These are phyloP conservation scores for human (Homo sapiens) DNA, from an alignment of 2,113 vertebrate species.

Conservation along the genomic window DNA sequence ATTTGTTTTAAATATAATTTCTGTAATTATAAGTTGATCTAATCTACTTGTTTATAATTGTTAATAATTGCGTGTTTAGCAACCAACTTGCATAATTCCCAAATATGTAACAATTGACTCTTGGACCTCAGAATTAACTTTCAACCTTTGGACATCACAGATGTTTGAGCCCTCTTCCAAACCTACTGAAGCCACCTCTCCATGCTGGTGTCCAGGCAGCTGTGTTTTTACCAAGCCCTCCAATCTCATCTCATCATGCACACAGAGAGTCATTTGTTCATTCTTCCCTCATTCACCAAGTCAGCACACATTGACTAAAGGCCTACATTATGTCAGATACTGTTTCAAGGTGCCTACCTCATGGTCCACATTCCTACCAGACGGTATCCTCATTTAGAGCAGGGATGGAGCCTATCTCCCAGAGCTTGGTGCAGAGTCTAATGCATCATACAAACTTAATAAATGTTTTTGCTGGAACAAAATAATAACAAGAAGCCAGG, in stretches of 20 bases:
- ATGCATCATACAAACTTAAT: background rate
- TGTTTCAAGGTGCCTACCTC: background rate
- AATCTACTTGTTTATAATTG: background rate
- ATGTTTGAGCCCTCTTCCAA: background rate
- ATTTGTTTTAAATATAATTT: constrained; percentile 16
- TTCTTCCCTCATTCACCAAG: background rate
- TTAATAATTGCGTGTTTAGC: background rate
- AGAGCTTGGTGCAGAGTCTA: background rate
- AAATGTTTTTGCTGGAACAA: background rate
- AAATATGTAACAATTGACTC: background rate
- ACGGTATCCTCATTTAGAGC: background rate
- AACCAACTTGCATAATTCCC: background rate
- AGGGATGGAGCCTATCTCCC: background rate
- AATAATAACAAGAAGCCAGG: background rate
- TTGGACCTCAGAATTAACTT: background rate
- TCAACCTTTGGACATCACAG: background rate
- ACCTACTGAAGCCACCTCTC: background rate
- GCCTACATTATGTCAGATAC: background rate
- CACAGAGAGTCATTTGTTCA: background rate
- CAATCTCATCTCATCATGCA: background rate
- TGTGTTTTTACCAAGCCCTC: background rate
- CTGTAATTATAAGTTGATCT: background rate
- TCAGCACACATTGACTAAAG: background rate
- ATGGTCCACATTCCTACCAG: background rate
- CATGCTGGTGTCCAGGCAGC: background rate